A percentile compares a stretch with the other conserved stretches of the same genome.
phyloP scores from a whole-genome alignment of 2,113 vertebrate species.

The Telmatochromis bifrenatus region DNA sequence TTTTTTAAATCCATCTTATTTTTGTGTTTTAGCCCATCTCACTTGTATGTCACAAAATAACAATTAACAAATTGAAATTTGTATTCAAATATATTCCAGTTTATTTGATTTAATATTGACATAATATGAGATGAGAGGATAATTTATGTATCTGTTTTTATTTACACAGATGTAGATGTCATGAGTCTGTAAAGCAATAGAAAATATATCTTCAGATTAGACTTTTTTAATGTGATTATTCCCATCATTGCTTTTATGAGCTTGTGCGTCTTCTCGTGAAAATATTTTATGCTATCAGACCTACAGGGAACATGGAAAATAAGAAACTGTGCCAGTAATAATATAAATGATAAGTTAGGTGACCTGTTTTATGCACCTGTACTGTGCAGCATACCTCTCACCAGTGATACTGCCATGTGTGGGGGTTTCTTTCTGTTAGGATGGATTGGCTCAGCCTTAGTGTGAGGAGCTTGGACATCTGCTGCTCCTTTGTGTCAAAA shows the following conservation, averaged over 20 bases:
- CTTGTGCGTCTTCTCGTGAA: background rate
- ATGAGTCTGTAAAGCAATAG: background rate
- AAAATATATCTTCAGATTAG: background rate
- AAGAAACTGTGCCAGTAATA: background rate
- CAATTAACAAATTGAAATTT: background rate
- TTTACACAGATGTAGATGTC: background rate
- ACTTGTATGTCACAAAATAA: background rate
- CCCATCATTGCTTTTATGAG: background rate
- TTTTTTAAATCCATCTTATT: background rate
- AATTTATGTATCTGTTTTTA: background rate
- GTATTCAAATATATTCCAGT: background rate
- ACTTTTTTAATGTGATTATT: background rate
- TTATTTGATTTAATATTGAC: background rate
- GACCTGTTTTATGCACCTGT: background rate
- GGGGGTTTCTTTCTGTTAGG: background rate
- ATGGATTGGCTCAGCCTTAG: background rate
- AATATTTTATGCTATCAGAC: background rate
- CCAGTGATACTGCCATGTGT: background rate
- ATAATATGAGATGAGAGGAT: background rate
- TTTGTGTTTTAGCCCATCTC: background rate
- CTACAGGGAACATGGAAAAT: background rate
- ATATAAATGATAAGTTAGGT: background rate
- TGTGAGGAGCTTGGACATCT: background rate
- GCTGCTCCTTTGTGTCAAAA: background rate
- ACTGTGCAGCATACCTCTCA: background rate